Base-by-base conservation (phyloP, 2,888 invertebrate genomes). In the Malthinus flaveolus region DNA sequence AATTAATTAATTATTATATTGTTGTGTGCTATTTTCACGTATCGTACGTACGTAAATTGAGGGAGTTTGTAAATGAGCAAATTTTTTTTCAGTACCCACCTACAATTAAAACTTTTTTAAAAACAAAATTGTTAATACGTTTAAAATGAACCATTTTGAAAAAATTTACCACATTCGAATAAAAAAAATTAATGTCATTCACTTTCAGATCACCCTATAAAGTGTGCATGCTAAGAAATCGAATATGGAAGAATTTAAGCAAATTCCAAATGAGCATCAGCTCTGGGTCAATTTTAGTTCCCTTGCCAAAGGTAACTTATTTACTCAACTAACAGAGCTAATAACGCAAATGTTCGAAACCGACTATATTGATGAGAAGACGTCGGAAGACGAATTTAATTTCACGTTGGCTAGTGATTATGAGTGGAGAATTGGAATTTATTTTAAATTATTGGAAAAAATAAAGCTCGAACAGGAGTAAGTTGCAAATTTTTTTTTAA, bases 331-430 rank as follows among this genome's bases (percentile, higher is more conserved):
- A 70, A 86, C 89, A 1, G 83, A 83, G 68, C 78, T 89, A 1
- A 80, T 90, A 74, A 83, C 85, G 1, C 81, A 85, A 57, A 75
- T 89, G 64, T 77, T 89, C 45, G 72, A 81, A 1, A 79, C 74
- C 1, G 80, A 84, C 68, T 75, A 55, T 15, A 10, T 39, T 11
- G 63, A 54, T 0, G 65, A 67, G 9, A 63, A 64, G 45, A 65
- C 66, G n/a, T 35, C 49, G 4, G 71, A 70, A 8, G 74, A 70
- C 13, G 64, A 67, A 23, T 67, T 71, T 61, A 81, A 81, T 37
- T 79, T 89, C 56, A 81, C 87, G 34, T 78, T 89, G 35, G 89
- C 89, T 7, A 89, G 89, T 68, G 87, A 89, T 69, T 84, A 82
- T 65, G 84, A 84, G 33, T 90, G 87, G 85, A 80, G 87, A 57